A percentile compares a stretch with the other conserved stretches of the same genome.
phyloP scores from a whole-genome alignment of 2,888 invertebrate species.

The Amphipoea oculea region DNA sequence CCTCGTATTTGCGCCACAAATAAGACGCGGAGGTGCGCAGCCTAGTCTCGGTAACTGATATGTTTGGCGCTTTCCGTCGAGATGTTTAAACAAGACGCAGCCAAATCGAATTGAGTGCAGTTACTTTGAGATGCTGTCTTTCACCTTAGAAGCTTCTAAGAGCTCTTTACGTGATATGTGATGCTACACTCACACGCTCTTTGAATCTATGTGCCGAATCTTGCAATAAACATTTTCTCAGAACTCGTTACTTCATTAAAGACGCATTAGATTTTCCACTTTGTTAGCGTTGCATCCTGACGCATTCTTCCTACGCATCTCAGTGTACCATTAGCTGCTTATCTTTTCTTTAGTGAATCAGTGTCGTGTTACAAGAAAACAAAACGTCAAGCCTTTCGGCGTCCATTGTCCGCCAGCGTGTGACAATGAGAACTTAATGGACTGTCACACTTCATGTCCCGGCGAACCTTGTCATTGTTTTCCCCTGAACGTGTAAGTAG shows the following conservation, averaged over 20 bases:
- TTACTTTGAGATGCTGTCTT: slow-evolving; percentile 74
- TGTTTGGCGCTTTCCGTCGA: slow-evolving; percentile 80
- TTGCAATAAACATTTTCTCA: slow-evolving; percentile 13
- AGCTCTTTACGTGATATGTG: slow-evolving; percentile 45
- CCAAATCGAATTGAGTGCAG: slow-evolving; percentile 84
- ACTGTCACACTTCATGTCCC: slow-evolving; percentile 72
- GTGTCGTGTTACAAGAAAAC: slow-evolving; percentile 79
- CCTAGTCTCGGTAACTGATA: slow-evolving; percentile 85
- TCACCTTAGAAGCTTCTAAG: slow-evolving; percentile 59
- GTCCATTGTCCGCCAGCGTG: slow-evolving; percentile 81
- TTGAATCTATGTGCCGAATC: slow-evolving; percentile 12
- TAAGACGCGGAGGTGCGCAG: slow-evolving; percentile 80
- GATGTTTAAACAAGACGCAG: slow-evolving; percentile 84
- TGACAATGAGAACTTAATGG: slow-evolving; percentile 88
- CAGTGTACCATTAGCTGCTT: slow-evolving; percentile 49
- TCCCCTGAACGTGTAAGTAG: slow-evolving; percentile 38
- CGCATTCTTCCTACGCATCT: slow-evolving; percentile 10
- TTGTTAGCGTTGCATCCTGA: slow-evolving; percentile 23
- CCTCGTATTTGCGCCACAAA: slow-evolving; percentile 84
- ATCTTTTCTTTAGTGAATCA: slow-evolving; percentile 67
- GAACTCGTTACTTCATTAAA: slow-evolving; percentile 17
- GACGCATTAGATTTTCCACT: slow-evolving; percentile 7
- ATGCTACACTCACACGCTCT: slow-evolving; percentile 29
- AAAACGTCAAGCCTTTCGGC: slow-evolving; percentile 71
- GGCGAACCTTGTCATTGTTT: slow-evolving; percentile 62